Evolutionary conservation across 2,888 invertebrate genomes (phyloP).

Genomic region (Leptarthrus brevirostris): DNA sequence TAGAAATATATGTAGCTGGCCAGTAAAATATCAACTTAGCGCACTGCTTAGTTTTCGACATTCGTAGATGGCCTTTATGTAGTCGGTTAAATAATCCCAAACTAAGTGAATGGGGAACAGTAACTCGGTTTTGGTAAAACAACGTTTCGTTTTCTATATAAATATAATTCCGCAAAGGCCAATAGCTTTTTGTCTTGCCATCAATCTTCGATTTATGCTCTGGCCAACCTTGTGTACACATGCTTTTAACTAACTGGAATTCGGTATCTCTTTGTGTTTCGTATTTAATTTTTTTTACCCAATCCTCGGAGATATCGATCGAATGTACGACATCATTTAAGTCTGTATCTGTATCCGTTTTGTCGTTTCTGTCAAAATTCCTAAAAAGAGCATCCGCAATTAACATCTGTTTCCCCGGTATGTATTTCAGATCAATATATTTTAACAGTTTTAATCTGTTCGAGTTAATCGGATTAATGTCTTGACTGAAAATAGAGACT

Average conservation of each 20-base stretch:
- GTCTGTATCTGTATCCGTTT: not conserved
- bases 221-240: constrained; percentile 14
- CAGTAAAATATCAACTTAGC: too few species aligned
- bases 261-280: not conserved
- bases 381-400: not conserved
- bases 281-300: not conserved
- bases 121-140: too few species aligned
- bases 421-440: not conserved
- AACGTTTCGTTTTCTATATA: too few species aligned
- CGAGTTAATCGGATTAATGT: not conserved
- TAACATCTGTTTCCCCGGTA: too few species aligned
- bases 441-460: not conserved
- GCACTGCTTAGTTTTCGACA: too few species aligned
- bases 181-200: not conserved
- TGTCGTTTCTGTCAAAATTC: constrained; percentile 1
- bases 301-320: not conserved
- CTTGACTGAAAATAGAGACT: not conserved
- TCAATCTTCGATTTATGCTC: constrained; percentile 6
- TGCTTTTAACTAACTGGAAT: not conserved
- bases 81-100: too few species aligned
- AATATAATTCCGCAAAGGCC: not conserved
- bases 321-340: constrained; percentile 16
- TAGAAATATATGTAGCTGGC: too few species aligned
- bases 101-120: too few species aligned
- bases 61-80: too few species aligned